These are phyloP conservation scores for Mythimna lalbum DNA, from an alignment of 2,888 invertebrate species.

Conservation along the genomic window DNA sequence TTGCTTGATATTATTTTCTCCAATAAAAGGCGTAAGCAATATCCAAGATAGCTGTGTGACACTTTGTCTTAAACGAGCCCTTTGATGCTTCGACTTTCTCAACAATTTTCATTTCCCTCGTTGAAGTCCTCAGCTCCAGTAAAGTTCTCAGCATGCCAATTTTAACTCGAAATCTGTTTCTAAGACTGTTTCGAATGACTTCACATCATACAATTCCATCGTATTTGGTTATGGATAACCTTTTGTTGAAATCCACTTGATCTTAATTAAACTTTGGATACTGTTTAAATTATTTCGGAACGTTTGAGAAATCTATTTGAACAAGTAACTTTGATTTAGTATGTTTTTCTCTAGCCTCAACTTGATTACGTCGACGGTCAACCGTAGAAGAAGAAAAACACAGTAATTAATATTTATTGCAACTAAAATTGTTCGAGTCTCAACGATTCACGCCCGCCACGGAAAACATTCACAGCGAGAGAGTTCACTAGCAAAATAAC, in stretches of 20 bases:
- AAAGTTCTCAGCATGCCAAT: slow-evolving; percentile 78
- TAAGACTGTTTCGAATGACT: slow-evolving; percentile 67
- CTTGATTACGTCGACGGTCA: not conserved
- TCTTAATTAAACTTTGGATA: slow-evolving; percentile 38
- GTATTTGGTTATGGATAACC: slow-evolving; percentile 62
- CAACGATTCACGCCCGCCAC: slow-evolving; percentile 67
- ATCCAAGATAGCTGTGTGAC: slow-evolving; percentile 76
- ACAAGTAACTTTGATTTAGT: slow-evolving; percentile 14
- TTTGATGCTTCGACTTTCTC: slow-evolving; percentile 80
- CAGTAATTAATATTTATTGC: slow-evolving; percentile 44
- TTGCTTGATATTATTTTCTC: slow-evolving; percentile 55
- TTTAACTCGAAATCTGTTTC: slow-evolving; percentile 77
- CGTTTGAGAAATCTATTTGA: slow-evolving; percentile 5
- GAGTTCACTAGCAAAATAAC: slow-evolving; percentile 86
- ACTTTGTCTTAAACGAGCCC: slow-evolving; percentile 77
- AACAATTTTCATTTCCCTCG: slow-evolving; percentile 85
- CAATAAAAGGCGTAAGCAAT: slow-evolving; percentile 62
- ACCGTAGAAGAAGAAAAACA: slow-evolving; percentile 28
- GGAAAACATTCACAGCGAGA: slow-evolving; percentile 75
- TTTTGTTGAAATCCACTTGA: slow-evolving; percentile 40
- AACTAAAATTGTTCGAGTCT: slow-evolving; percentile 53
- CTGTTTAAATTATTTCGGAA: slow-evolving; percentile 21
- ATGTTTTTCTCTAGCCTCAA: slow-evolving; percentile 21
- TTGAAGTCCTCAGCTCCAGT: slow-evolving; percentile 75
- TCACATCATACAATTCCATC: slow-evolving; percentile 68